phyloP scores from a whole-genome alignment of 2,888 invertebrate genomes.

The Xylocampa areola region DNA sequence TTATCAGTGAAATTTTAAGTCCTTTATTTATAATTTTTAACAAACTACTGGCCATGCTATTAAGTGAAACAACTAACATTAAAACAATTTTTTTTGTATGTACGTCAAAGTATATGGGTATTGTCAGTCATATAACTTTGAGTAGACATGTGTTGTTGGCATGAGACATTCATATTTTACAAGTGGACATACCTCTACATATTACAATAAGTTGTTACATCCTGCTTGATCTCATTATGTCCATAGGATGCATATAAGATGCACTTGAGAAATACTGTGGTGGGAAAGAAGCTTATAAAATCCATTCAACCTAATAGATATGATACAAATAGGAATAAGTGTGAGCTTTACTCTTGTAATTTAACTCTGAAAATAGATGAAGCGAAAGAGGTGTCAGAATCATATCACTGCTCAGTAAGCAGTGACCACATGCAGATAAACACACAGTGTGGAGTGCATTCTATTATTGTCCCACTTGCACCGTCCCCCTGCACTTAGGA shows the following conservation, averaged over 20 bases:
- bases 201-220: slow-evolving; percentile 14
- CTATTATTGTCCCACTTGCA: slow-evolving; percentile 39
- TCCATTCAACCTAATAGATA: no score
- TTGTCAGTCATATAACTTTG: slow-evolving; percentile 3
- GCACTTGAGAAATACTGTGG: not conserved
- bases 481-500: slow-evolving; percentile 36
- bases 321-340: no score
- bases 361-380: no score
- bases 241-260: slow-evolving; percentile 2
- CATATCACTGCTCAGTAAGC: slow-evolving; percentile 8
- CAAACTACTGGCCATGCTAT: no score
- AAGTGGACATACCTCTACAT: not conserved
- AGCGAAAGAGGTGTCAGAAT: no score
- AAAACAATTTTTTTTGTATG: no score
- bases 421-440: slow-evolving; percentile 9
- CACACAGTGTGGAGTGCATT: slow-evolving; percentile 32
- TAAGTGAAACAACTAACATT: no score
- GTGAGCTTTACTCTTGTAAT: no score
- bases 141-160: not conserved
- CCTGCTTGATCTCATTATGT: slow-evolving; percentile 3
- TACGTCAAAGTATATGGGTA: not conserved
- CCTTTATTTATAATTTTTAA: no score
- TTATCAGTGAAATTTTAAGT: no score
- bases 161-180: not conserved
- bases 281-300: no score